Conservation (phyloP, 1,140 invertebrate species). For the Thereuonema tuberculata region DNA sequence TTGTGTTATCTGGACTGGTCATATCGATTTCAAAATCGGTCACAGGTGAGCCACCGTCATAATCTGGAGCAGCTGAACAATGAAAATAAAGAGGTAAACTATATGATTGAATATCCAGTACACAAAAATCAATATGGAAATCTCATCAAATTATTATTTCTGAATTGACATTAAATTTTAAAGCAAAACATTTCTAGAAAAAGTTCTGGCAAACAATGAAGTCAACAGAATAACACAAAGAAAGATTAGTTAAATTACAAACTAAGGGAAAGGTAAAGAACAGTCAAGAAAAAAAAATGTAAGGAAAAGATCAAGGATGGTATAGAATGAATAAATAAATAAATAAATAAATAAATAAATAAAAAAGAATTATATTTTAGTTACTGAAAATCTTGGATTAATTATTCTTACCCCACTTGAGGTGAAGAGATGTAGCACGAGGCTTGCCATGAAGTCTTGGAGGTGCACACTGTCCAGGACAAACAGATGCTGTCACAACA, state of each 20-base stretch:
- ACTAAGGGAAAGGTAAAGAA: no score
- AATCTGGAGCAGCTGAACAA: conserved; percentile 42
- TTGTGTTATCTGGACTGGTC: conserved; percentile 37
- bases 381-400: neutral
- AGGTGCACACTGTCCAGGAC: conserved; percentile 49
- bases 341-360: no score
- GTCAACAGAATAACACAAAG: neutral
- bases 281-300: no score
- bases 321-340: no score
- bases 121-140: neutral
- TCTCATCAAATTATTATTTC: neutral
- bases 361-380: neutral
- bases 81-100: neutral
- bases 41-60: conserved; percentile 54
- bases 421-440: conserved; percentile 47
- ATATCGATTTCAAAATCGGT: conserved; percentile 59
- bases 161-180: neutral
- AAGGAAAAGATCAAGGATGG: no score
- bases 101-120: neutral
- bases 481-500: conserved; percentile 60
- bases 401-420: conserved; percentile 41
- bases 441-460: conserved; percentile 54
- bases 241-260: neutral
- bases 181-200: no score
- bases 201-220: neutral